Base-by-base conservation (phyloP, 2,888 invertebrate species). In the Polyommatus iphigenia region DNA sequence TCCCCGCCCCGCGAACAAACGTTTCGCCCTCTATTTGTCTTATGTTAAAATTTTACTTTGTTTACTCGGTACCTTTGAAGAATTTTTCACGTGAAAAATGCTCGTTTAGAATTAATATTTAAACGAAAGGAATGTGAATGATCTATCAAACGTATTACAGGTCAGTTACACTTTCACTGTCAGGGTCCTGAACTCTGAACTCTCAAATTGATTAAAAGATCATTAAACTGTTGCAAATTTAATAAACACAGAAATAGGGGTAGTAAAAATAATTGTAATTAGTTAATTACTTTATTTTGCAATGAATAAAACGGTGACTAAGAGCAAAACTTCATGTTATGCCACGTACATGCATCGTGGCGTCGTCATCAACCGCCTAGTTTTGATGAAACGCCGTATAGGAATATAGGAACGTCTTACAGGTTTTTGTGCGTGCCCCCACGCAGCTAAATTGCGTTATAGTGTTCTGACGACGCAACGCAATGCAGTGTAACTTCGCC, bases 21-120 rank as follows among this genome's bases (percentile, higher is more conserved):
- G 46, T 75, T 75, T 72, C 72, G 20, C 50, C 50, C 15, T 29
- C n/a, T 75, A 75, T 75, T 75, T 75, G 50, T 75, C 54, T 50
- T 75, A 4, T 41, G 72, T 41, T 72, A 41, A 72, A 36, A 72
- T 72, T 72, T 72, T 13, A 72, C 72, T 72, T 41, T 41, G 72
- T 72, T 72, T 72, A 36, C 15, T 3, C 8, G 24, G 24, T 62
- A 13, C 62, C 67, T 67, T 67, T 67, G 67, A 67, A 67, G 67
- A 32, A 32, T 67, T 67, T 29, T 67, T 67, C 13, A 7, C 67
- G 67, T 67, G 18, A 32, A 67, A 29, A 15, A 67, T 29, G 2
- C 67, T 29, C 62, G 24, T 32, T 67, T 67, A 2, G 29, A 29
- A 67, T 32, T 15, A 29, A 32, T 67, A 20, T 29, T 67, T 67